A percentile compares a stretch with the other conserved stretches of the same genome.
These are phyloP conservation scores for Bombus confusus DNA, from an alignment of 1,140 invertebrate species.

Conservation along the genomic window DNA sequence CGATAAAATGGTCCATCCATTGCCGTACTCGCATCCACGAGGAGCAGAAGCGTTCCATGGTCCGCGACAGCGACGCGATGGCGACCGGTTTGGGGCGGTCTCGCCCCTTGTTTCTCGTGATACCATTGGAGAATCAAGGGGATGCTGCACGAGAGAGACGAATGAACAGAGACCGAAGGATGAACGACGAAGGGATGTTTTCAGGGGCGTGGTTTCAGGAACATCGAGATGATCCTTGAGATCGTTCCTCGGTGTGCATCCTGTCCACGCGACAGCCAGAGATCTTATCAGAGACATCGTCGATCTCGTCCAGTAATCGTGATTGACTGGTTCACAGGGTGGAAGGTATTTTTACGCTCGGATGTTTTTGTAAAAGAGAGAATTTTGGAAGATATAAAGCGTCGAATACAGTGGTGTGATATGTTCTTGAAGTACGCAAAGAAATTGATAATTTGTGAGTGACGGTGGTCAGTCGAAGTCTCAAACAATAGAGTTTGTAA, in stretches of 20 bases:
- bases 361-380: background rate
- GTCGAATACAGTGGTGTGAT: background rate
- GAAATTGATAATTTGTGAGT: no score
- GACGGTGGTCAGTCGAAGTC: background rate
- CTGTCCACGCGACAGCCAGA: constrained; percentile 39
- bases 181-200: constrained; percentile 1
- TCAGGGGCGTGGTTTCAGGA: constrained; percentile 49
- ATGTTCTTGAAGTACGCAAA: background rate
- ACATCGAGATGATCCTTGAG: constrained; percentile 1
- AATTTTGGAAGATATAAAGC: background rate
- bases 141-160: constrained; percentile 53
- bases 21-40: background rate
- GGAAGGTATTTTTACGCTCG: no score
- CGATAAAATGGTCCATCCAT: constrained; percentile 60
- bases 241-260: constrained; percentile 39
- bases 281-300: constrained; percentile 75
- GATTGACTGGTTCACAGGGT: background rate
- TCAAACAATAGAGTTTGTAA: background rate
- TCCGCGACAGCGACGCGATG: constrained; percentile 56
- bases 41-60: background rate
- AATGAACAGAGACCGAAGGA: constrained; percentile 9
- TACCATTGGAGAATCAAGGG: constrained; percentile 63
- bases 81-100: constrained; percentile 65
- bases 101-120: constrained; percentile 2
- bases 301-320: constrained; percentile 50